A percentile compares a stretch with the other conserved stretches of the same genome.
phyloP scores from a whole-genome alignment of 2,113 vertebrate species.

The Gavia stellata region DNA sequence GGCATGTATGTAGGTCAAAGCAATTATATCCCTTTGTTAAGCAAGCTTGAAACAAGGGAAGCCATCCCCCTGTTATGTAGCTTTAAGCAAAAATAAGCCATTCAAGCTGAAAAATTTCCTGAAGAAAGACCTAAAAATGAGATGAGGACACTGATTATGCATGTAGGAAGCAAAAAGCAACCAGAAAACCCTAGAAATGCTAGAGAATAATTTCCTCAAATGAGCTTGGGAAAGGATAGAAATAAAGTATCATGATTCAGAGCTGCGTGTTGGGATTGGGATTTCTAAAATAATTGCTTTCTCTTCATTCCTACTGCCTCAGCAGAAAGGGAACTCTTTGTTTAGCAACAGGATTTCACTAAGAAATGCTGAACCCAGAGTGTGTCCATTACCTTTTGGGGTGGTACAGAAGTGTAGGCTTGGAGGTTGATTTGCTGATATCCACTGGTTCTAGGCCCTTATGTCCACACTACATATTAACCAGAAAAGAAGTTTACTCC shows the following conservation, averaged over 20 bases:
- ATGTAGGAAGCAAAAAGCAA: neutral
- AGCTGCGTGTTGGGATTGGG: neutral
- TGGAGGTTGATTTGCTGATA: neutral
- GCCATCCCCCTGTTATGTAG: neutral
- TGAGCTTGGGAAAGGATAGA: neutral
- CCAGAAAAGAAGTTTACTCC: neutral
- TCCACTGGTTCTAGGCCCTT: neutral
- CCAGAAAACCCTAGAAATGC: neutral
- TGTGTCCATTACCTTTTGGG: neutral
- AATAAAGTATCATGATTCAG: neutral
- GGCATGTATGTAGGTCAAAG: neutral
- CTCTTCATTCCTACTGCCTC: neutral
- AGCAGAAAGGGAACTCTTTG: neutral
- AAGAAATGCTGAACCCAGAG: neutral
- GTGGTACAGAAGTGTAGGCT: neutral
- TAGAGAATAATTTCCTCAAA: neutral
- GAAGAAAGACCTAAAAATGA: neutral
- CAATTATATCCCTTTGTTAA: neutral
- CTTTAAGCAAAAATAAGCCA: neutral
- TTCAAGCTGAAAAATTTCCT: neutral
- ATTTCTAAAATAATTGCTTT: neutral
- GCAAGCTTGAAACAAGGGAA: constrained; percentile 1
- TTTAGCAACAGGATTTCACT: neutral
- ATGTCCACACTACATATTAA: neutral
- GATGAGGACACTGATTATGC: neutral